Base-by-base conservation (phyloP, 2,113 vertebrate genomes). In the Todiramphus saurophagus region DNA sequence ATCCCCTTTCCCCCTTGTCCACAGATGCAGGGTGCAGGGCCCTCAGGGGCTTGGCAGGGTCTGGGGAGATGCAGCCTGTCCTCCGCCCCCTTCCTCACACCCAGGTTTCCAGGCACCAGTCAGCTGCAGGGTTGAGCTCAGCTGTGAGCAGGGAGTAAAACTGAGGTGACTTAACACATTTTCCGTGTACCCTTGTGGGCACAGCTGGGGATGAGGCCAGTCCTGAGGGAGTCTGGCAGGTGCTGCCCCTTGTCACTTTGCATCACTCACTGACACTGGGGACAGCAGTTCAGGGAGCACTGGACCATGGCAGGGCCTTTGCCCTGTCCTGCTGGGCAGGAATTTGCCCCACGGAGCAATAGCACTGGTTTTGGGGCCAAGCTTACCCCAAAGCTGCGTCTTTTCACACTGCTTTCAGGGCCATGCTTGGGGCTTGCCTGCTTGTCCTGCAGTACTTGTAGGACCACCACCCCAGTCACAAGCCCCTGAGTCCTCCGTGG, bases 21-120 rank as follows among this genome's bases (percentile, higher is more conserved):
- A 25, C 3, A 75, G 16, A 75, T 39, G n/a, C 5, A 14, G 24
- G 15, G 3, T 73, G 24, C 0, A 0, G 37, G 21, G 28, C 15
- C 21, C 50, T 63, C 2, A 1, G 46, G n/a, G 8, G 5, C 39
- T 84, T 78, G 37, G n/a, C 11, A 75, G 27, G 41, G 41, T 66
- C 53, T 75, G 63, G 7, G 48, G 59, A 53, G 16, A 11, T 70
- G 14, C 27, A 66, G n/a, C 37, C 27, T 2, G 0, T 74, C 46
- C 58, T 91, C 30, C 23, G 66, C 5, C 7, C 12, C 31, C 3
- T 74, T 81, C 31, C 15, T 55, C 0, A 0, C 10, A 24, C 17
- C 3, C 1, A 1, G 23, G 23, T 21, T 74, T 14, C 46, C 7
- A 17, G 28, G 67, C 43, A 63, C 46, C 7, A 15, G 25, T 67